Percentiles rank a stretch among this genome's conserved stretches.
Conservation (phyloP, 2,113 vertebrate species). For the Varanus komodoensis region DNA sequence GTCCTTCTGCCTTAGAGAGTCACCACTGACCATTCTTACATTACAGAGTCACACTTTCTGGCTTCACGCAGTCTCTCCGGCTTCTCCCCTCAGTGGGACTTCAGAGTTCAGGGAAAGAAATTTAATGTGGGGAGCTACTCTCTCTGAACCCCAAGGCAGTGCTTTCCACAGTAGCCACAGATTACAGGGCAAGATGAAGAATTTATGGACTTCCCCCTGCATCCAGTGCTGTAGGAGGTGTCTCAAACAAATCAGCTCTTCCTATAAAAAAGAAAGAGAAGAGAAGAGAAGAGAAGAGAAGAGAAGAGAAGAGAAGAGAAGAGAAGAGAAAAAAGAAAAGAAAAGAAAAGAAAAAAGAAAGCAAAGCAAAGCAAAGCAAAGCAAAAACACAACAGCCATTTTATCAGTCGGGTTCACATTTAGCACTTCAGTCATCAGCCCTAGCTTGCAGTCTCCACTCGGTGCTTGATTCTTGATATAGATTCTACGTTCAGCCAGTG, state of each 20-base stretch:
- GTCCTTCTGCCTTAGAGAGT: not conserved
- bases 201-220: not conserved
- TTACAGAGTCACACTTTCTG: not conserved
- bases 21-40: not conserved
- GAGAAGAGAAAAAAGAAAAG: too few relatives aligned
- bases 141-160: not conserved
- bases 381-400: not conserved
- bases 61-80: not conserved
- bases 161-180: not conserved
- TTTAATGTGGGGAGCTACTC: not conserved
- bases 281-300: too few relatives aligned
- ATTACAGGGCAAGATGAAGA: not conserved
- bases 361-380: too few relatives aligned
- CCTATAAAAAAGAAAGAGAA: not conserved
- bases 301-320: too few relatives aligned
- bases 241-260: not conserved
- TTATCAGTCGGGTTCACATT: slow-evolving; percentile 3
- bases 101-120: not conserved
- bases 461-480: not conserved
- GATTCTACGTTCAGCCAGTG: not conserved
- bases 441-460: not conserved
- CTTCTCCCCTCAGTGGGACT: not conserved
- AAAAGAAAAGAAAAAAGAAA: too few relatives aligned
- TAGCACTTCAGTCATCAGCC: not conserved
- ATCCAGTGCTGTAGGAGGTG: not conserved